Conservation (phyloP, 2,113 vertebrate genomes). For the Crotalus horridus region DNA sequence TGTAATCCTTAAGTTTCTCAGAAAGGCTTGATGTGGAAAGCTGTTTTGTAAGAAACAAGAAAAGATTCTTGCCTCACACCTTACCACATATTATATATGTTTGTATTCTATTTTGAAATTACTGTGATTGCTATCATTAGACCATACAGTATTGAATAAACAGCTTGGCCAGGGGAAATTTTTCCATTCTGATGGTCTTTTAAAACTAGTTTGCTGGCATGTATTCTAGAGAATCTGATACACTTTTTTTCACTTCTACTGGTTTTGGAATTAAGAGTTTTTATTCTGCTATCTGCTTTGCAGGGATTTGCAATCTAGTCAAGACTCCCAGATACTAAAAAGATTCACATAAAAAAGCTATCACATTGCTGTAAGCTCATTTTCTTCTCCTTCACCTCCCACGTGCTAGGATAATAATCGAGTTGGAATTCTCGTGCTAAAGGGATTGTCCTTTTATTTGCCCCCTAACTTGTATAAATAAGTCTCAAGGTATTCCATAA, state of each 20-base stretch:
- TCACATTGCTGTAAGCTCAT: background rate
- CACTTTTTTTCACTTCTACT: background rate
- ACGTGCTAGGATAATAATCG: background rate
- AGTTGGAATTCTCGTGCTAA: background rate
- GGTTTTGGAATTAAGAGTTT: background rate
- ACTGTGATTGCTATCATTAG: background rate
- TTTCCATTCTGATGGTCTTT: accelerated
- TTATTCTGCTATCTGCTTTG: background rate
- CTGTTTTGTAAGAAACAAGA: slow-evolving; percentile 40
- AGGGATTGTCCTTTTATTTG: background rate
- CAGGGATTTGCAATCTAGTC: background rate
- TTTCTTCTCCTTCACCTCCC: background rate
- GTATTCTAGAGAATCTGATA: background rate
- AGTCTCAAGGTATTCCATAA: background rate
- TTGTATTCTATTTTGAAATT: accelerated
- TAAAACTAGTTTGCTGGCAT: background rate
- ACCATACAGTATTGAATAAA: background rate
- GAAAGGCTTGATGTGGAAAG: background rate
- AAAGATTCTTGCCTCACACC: slow-evolving; percentile 25
- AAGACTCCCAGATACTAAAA: background rate
- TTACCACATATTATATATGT: slow-evolving; percentile 17
- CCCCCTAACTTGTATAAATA: background rate
- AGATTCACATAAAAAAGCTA: background rate
- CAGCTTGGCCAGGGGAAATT: background rate
- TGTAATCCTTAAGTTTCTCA: background rate